Conservation (phyloP, 1,140 invertebrate genomes). For the Araneus ventricosus region DNA sequence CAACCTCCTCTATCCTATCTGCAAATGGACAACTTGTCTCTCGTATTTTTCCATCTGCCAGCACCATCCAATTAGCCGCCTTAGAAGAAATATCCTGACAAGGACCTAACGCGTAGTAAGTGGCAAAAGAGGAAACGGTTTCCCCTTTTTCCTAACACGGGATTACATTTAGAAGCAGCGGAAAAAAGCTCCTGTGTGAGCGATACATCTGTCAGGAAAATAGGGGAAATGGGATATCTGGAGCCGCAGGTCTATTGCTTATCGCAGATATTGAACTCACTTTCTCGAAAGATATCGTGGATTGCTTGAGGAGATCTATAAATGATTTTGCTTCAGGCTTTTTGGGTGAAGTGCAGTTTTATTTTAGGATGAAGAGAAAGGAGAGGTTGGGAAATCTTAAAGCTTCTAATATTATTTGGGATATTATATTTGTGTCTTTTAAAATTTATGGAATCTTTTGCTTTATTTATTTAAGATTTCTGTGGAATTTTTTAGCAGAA, state of each 20-base stretch:
- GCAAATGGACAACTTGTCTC: background rate
- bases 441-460: no score
- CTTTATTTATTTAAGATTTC: no score
- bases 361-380: no score
- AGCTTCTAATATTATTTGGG: no score
- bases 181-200: background rate
- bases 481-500: no score
- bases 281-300: background rate
- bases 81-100: background rate
- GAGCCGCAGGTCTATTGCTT: background rate
- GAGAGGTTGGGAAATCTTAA: no score
- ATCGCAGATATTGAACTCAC: background rate
- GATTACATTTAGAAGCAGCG: background rate
- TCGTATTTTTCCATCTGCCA: background rate
- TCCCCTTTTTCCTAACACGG: background rate
- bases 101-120: background rate
- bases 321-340: background rate
- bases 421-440: no score
- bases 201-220: background rate
- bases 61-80: background rate
- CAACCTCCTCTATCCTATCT: background rate
- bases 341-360: no score
- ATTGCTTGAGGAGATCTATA: background rate
- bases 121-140: background rate
- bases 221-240: background rate